Base-by-base conservation (phyloP, 2,888 invertebrate species). In the Pseudolycoriella hygida region DNA sequence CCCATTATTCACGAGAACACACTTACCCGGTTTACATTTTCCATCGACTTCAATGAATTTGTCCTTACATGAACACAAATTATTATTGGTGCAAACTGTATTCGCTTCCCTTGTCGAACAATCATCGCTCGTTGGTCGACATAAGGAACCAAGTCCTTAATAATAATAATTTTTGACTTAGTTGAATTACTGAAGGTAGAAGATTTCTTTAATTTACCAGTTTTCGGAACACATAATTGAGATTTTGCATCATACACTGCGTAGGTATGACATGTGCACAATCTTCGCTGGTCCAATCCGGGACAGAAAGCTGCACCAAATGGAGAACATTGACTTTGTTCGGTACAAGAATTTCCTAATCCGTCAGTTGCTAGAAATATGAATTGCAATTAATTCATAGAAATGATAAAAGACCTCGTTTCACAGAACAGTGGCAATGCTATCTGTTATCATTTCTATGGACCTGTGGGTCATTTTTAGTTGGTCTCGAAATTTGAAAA, bases 321-420 rank as follows among this genome's bases (percentile, higher is more conserved):
- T 3, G 64, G 64, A 52, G 62, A 61, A 47, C 64, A 64, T 50
- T 64, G 64, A 48, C 59, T 62, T 50, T 59, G 56, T 47, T 58
- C 58, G 15, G 59, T 59, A 50, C 64, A 64, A 17, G 62, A 58
- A 45, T 59, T 51, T 30, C 59, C 56, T 50, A 54, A 58, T 51
- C 57, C 57, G 46, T 58, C 58, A 19, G 60, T 59, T 58, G 51
- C 41, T 47, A 11, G n/a, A n/a, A n/a, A n/a, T n/a, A n/a, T n/a
- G n/a, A n/a, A n/a, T n/a, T n/a, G n/a, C n/a, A n/a, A n/a, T n/a
- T n/a, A n/a, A n/a, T n/a, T n/a, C n/a, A n/a, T n/a, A n/a, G n/a
- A n/a, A n/a, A n/a, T n/a, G n/a, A n/a, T n/a, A n/a, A n/a, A n/a
- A n/a, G n/a, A n/a, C n/a, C n/a, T n/a, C n/a, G n/a, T n/a, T n/a